Conservation (phyloP, 2,113 vertebrate species). For the Bujurquina vittata region DNA sequence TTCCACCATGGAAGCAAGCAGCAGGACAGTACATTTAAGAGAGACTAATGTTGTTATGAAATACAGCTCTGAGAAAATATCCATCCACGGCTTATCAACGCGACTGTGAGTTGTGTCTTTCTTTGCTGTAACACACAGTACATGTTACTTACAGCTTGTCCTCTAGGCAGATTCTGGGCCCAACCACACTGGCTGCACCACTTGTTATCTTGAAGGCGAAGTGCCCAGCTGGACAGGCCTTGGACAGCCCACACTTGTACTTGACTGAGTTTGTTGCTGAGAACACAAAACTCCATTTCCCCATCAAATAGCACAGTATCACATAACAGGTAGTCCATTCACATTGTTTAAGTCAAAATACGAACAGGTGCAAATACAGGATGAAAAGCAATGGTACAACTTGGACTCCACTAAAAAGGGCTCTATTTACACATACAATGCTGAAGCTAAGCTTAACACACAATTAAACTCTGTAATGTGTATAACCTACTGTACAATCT, state of each 20-base stretch:
- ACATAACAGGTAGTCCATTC: background rate
- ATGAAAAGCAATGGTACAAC: background rate
- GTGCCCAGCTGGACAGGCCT: constrained; percentile 89
- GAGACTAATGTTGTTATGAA: too few species aligned
- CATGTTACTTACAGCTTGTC: constrained; percentile 88
- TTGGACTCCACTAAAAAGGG: background rate
- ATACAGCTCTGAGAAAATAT: background rate
- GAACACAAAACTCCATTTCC: constrained; percentile 10
- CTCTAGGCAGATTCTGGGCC: constrained; percentile 94
- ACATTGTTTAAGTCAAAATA: background rate
- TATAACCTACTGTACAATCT: background rate
- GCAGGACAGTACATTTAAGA: background rate
- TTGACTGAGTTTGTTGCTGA: constrained; percentile 83
- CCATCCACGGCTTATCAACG: too few species aligned
- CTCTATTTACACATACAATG: background rate
- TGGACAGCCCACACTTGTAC: constrained; percentile 90
- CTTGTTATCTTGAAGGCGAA: constrained; percentile 96
- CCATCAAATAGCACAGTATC: background rate
- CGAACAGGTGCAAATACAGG: background rate
- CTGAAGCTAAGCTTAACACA: background rate
- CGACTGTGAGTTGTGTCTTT: background rate
- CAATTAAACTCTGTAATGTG: background rate
- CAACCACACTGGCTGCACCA: constrained; percentile 95
- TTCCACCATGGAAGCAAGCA: background rate
- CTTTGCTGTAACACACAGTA: background rate